Evolutionary conservation across 2,888 invertebrate species (phyloP), one percentile per base, ranked within the genome.

Genomic region (Drosophila paranaensis): DNA sequence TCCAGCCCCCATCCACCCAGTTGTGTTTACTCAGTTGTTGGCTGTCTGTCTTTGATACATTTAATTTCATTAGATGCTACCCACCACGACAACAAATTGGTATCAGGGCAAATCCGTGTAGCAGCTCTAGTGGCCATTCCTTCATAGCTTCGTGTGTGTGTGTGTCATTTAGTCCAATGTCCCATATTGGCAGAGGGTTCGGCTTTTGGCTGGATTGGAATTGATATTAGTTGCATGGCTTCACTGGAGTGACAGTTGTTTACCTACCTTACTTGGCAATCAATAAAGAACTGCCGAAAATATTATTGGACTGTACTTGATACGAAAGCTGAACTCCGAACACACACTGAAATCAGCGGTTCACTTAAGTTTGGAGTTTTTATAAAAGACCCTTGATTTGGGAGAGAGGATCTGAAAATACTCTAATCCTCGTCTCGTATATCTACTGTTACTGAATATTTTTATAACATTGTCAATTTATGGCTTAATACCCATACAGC

Each of bases 41-140:
- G 46, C 58, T 40, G 67, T 69, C 66, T 61, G 65, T 68, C 79
- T 77, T 67, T 74, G 83, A 83, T 83, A 81, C 81, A 83, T 78
- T 81, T 83, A 77, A 80, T 82, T 81, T 81, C 74, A 78, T 73
- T 70, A 73, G 69, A 73, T 73, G 69, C 64, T 35, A 40, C 61
- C 40, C 60, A 54, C 54, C 20, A 55, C 69, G 42, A 66, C 67
- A 56, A 60, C 51, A 63, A 72, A 61, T 71, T 67, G 76, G 13
- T 20, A 35, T 68, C 51, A 37, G 40, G 37, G 43, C 40, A 42
- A 25, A 35, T 43, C 55, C 62, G 35, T 27, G 54, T 61, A 46
- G 48, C 48, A 8, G 50, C 50, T 53, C 51, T 30, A 60, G 10
- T 50, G 55, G 39, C 20, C 40, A 42, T 13, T 37, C 20, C 35